Percentiles rank a stretch among this genome's conserved stretches.
These are phyloP conservation scores for Tribolium castaneum DNA, from an alignment of 1,140 invertebrate species.

Conservation along the genomic window DNA sequence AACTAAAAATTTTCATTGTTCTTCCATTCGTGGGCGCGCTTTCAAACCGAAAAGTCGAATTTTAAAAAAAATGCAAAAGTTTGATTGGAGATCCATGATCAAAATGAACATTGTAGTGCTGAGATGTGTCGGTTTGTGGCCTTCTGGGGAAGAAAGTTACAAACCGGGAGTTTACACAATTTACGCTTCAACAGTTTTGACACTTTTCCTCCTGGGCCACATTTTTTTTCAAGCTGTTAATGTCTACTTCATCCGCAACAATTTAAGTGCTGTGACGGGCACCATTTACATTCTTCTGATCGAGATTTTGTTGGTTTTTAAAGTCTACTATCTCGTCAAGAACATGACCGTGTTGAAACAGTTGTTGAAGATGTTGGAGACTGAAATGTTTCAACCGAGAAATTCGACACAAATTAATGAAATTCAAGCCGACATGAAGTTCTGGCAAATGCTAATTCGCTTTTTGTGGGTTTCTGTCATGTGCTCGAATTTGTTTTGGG, in stretches of 20 bases:
- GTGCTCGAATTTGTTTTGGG: background rate
- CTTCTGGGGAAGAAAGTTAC: background rate
- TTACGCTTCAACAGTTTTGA: background rate
- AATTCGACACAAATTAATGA: background rate
- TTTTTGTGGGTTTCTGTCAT: background rate
- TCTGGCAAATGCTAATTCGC: background rate
- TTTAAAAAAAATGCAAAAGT: background rate
- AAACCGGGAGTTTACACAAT: background rate
- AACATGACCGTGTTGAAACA: constrained; percentile 1
- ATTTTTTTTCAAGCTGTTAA: constrained; percentile 2
- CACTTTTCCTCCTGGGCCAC: background rate
- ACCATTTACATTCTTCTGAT: background rate
- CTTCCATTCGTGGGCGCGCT: background rate
- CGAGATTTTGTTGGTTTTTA: background rate
- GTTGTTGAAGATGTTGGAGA: background rate
- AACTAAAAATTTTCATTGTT: background rate
- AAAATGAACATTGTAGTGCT: background rate
- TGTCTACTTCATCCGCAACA: background rate
- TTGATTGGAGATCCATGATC: background rate
- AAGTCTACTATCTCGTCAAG: background rate
- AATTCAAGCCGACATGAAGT: background rate
- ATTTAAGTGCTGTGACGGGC: background rate
- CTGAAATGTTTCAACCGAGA: background rate
- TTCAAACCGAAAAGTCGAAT: background rate
- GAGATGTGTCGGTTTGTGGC: background rate